Conservation (phyloP, 2,797 vertebrate genomes). For the Botia almorhae region DNA sequence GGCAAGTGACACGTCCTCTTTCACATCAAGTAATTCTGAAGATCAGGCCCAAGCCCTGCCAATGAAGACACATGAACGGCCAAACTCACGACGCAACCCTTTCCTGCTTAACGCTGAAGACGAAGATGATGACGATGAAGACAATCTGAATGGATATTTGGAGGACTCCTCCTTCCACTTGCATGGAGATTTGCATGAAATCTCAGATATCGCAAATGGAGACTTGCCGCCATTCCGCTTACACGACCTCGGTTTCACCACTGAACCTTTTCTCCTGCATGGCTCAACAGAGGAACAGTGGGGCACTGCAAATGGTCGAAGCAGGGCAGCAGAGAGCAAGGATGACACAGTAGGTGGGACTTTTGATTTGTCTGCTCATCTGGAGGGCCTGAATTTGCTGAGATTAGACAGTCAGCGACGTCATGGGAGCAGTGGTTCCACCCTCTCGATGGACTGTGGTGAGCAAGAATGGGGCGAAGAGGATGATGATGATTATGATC, state of each 20-base stretch:
- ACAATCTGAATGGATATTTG: constrained; percentile 79
- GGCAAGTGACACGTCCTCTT: constrained; percentile 77
- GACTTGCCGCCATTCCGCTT: constrained; percentile 70
- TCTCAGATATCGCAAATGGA: constrained; percentile 56
- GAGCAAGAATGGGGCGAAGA: constrained; percentile 89
- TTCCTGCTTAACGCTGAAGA: constrained; percentile 85
- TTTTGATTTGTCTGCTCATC: constrained; percentile 65
- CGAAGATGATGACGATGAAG: constrained; percentile 78
- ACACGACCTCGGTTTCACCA: constrained; percentile 70
- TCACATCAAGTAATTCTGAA: constrained; percentile 78
- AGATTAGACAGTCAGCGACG: constrained; percentile 77
- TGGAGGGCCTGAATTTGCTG: constrained; percentile 80
- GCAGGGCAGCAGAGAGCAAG: constrained; percentile 69
- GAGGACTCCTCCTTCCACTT: constrained; percentile 83
- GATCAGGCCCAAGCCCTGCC: constrained; percentile 66
- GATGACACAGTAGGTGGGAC: constrained; percentile 66
- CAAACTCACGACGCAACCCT: constrained; percentile 84
- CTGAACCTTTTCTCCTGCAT: constrained; percentile 87
- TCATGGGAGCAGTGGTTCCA: constrained; percentile 81
- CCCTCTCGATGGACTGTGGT: constrained; percentile 86
- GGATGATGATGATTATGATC: constrained; percentile 77
- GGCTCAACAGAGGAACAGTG: constrained; percentile 73
- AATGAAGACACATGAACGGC: constrained; percentile 62
- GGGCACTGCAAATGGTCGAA: constrained; percentile 68
- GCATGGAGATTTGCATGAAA: constrained; percentile 69